Percentiles rank a stretch among this genome's conserved stretches.
Evolutionary conservation across 2,797 vertebrate species (phyloP).

Genomic region (Caiman crocodilus): DNA sequence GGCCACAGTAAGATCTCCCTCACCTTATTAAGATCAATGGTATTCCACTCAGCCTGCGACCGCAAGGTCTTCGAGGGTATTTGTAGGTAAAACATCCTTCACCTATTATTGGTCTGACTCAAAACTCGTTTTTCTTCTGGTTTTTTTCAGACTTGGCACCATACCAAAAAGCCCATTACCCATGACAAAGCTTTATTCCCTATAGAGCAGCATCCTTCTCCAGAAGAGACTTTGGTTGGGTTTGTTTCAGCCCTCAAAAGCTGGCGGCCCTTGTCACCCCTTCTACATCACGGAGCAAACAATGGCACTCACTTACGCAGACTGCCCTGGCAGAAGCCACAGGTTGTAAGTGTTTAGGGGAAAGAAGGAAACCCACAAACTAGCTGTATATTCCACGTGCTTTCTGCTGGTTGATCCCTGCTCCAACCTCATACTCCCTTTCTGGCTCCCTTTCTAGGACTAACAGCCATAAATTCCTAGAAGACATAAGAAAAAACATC

Average conservation of each 20-base stretch:
- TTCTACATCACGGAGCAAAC: background rate
- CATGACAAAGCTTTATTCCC: no score
- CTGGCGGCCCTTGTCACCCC: background rate
- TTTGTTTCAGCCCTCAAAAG: background rate
- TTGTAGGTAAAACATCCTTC: no score
- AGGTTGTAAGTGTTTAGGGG: background rate
- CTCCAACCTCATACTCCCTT: background rate
- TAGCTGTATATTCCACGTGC: background rate
- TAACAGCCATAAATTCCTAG: no score
- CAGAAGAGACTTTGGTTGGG: rapidly evolving
- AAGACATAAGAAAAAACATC: no score
- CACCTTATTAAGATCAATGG: rapidly evolving
- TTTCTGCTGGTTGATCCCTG: background rate
- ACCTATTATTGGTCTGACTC: no score
- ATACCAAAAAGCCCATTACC: no score
- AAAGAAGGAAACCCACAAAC: background rate
- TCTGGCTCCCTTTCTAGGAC: background rate
- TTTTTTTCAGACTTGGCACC: no score
- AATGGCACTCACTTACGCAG: background rate
- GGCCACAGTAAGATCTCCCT: background rate
- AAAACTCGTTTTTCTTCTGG: no score
- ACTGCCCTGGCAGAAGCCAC: background rate
- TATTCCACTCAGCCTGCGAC: background rate
- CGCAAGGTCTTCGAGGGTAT: rapidly evolving
- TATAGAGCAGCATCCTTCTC: background rate